These are phyloP conservation scores for Griposia aprilina DNA, from an alignment of 2,888 invertebrate genomes.

Conservation along the genomic window DNA sequence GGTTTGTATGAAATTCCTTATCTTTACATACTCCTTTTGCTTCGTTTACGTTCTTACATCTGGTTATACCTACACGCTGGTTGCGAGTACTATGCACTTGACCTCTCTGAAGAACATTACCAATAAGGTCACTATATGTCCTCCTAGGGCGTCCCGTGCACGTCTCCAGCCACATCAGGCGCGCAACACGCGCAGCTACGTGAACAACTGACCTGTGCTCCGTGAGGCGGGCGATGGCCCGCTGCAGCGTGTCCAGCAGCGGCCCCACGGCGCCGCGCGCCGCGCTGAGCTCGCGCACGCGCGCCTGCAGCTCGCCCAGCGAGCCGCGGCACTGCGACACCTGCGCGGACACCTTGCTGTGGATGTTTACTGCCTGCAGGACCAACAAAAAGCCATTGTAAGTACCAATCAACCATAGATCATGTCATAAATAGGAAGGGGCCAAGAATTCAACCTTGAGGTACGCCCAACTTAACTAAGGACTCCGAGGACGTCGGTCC, in stretches of 20 bases:
- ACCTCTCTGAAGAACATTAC: neutral
- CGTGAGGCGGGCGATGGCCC: constrained; percentile 95
- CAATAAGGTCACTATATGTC: too few species aligned
- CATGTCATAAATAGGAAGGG: too few species aligned
- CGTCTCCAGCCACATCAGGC: too few species aligned
- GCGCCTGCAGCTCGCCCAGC: constrained; percentile 94
- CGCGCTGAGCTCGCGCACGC: constrained; percentile 95
- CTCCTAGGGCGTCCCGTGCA: too few species aligned
- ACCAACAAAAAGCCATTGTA: accelerated
- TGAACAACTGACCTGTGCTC: constrained; percentile 91
- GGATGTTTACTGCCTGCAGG: constrained; percentile 93
- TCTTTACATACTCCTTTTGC: neutral
- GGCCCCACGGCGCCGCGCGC: constrained; percentile 97
- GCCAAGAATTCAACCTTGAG: too few species aligned
- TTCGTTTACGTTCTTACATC: neutral
- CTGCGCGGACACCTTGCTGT: constrained; percentile 96
- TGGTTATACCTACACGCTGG: too few species aligned
- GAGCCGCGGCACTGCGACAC: constrained; percentile 94
- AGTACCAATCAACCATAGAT: neutral
- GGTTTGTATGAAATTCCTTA: too few species aligned
- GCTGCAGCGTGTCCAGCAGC: constrained; percentile 96
- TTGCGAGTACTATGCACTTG: too few species aligned
- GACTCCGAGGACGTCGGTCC: too few species aligned
- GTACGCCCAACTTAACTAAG: too few species aligned
- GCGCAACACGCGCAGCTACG: accelerated